Conservation (phyloP, 2,888 invertebrate genomes). For the Standfussiana lucernea region DNA sequence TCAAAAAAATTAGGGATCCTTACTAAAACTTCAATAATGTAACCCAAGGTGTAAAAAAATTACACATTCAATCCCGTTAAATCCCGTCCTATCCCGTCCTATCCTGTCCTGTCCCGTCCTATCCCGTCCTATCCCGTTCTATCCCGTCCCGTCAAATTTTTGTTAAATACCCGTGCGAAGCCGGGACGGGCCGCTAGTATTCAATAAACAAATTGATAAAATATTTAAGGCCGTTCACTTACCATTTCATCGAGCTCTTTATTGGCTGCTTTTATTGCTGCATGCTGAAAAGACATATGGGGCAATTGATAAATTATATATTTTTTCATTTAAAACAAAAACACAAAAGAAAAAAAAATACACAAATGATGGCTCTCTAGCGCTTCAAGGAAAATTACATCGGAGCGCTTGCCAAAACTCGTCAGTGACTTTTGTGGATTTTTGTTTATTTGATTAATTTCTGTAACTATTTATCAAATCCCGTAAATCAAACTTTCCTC, state of each 20-base stretch:
- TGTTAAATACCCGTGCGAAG: no score
- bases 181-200: background rate
- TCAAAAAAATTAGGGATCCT: no score
- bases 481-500: background rate
- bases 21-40: no score
- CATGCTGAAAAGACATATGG: constrained; percentile 80
- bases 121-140: no score
- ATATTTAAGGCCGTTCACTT: constrained; percentile 62
- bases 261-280: constrained; percentile 85
- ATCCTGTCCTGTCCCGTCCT: no score
- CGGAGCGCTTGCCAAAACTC: background rate
- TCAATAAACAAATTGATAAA: background rate
- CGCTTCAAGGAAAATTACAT: background rate
- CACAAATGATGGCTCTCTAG: background rate
- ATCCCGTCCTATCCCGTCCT: no score
- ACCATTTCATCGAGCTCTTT: constrained; percentile 86
- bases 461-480: background rate
- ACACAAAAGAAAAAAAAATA: background rate
- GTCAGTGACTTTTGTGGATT: background rate
- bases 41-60: no score
- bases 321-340: background rate
- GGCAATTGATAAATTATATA: background rate
- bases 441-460: background rate
- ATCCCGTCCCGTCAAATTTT: no score
- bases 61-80: no score